Conservation (phyloP, 2,797 vertebrate species). For the Labroides dimidiatus region DNA sequence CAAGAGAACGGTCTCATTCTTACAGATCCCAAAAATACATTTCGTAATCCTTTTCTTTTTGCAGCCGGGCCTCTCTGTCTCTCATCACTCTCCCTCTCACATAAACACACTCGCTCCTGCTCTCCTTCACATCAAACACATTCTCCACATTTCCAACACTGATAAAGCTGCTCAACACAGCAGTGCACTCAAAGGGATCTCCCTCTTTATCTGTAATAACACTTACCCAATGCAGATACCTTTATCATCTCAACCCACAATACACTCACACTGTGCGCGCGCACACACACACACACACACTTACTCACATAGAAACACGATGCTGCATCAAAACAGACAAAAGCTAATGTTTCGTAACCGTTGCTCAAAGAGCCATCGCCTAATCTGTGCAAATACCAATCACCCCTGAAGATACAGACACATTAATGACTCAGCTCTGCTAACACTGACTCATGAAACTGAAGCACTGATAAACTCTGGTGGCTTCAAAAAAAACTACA, state of each 20-base stretch:
- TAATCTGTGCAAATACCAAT: constrained; percentile 3
- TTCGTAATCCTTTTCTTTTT: background rate
- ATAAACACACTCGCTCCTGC: constrained; percentile 21
- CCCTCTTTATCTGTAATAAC: constrained; percentile 51
- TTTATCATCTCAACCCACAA: constrained; percentile 40
- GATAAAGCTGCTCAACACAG: constrained; percentile 67
- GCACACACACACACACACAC: constrained; percentile 8
- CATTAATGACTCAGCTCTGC: constrained; percentile 18
- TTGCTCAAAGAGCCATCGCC: background rate
- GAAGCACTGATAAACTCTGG: constrained; percentile 36
- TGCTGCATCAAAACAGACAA: background rate
- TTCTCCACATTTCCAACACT: constrained; percentile 72
- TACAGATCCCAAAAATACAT: background rate
- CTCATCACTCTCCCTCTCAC: constrained; percentile 18
- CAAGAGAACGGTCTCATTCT: background rate
- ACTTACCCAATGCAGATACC: constrained; percentile 28
- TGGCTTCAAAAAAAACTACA: constrained; percentile 21
- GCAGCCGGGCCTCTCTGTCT: constrained; percentile 15
- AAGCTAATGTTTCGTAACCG: background rate
- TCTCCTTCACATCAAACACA: constrained; percentile 73
- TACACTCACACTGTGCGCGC: constrained; percentile 1
- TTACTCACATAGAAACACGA: constrained; percentile 8
- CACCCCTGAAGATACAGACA: background rate
- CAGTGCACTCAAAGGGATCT: constrained; percentile 55
- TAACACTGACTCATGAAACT: constrained; percentile 43